Evolutionary conservation across 2,113 vertebrate genomes (phyloP).

Genomic region (Pluvialis apricaria): DNA sequence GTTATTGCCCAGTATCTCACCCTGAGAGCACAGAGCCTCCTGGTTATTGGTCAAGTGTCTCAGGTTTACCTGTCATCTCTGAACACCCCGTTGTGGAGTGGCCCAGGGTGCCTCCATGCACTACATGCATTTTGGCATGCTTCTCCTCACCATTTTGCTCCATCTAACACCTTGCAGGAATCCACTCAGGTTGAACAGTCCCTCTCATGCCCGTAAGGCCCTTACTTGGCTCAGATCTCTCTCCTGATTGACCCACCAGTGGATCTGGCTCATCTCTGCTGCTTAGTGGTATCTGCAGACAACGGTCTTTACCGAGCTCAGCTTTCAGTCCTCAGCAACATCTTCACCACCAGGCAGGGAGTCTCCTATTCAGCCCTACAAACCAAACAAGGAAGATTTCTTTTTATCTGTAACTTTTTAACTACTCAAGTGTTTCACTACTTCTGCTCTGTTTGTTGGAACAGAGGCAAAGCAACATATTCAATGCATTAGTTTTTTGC

Average conservation of each 20-base stretch:
- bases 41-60: background rate
- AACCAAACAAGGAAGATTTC: background rate
- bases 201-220: background rate
- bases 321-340: background rate
- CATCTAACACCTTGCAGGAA: background rate
- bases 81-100: background rate
- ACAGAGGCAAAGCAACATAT: background rate
- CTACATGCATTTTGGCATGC: accelerated
- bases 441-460: background rate
- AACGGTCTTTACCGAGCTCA: background rate
- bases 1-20: background rate
- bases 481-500: background rate
- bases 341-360: background rate
- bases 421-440: background rate
- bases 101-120: background rate
- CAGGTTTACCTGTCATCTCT: background rate
- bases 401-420: background rate
- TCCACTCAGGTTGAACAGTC: too few species aligned
- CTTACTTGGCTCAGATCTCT: background rate
- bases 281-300: background rate
- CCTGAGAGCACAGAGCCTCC: background rate
- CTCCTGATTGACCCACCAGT: background rate
- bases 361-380: background rate
- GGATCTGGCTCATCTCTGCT: background rate
- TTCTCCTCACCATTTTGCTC: background rate